Evolutionary conservation across 2,113 vertebrate genomes (phyloP).

Genomic region (Scalopus aquaticus): DNA sequence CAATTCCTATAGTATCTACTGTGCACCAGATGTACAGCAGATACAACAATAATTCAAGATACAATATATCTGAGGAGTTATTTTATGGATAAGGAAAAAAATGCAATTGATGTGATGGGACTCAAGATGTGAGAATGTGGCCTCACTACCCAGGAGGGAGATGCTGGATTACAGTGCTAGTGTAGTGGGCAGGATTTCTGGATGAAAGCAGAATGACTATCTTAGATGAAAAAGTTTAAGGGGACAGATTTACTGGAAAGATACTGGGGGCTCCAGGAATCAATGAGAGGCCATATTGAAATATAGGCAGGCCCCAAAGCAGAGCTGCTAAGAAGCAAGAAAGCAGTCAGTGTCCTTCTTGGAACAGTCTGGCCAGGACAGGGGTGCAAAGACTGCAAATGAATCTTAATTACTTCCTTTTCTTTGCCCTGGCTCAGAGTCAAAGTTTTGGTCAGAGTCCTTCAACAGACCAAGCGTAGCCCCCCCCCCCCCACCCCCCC

Average conservation of each 20-base stretch:
- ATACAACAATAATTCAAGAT: neutral
- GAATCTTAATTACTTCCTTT: neutral
- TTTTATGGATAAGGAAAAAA: neutral
- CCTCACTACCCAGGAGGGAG: neutral
- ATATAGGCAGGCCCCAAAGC: neutral
- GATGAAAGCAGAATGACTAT: neutral
- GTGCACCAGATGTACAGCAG: neutral
- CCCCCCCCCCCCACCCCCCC: no score
- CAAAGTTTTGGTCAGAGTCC: neutral
- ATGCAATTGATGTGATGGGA: neutral
- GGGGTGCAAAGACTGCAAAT: neutral
- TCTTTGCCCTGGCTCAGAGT: neutral
- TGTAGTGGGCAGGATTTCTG: neutral
- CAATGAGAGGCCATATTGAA: neutral
- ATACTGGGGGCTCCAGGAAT: neutral
- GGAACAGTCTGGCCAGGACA: neutral
- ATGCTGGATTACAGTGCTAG: neutral
- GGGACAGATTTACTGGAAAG: neutral
- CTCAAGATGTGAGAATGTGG: neutral
- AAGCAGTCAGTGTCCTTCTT: neutral
- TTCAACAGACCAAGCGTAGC: neutral
- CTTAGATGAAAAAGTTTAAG: neutral
- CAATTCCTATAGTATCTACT: neutral
- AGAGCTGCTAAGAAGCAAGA: slow-evolving; percentile 21
- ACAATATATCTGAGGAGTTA: neutral